A percentile compares a stretch with the other conserved stretches of the same genome.
Conservation (phyloP, 2,888 invertebrate genomes). For the Ceraclea dissimilis region DNA sequence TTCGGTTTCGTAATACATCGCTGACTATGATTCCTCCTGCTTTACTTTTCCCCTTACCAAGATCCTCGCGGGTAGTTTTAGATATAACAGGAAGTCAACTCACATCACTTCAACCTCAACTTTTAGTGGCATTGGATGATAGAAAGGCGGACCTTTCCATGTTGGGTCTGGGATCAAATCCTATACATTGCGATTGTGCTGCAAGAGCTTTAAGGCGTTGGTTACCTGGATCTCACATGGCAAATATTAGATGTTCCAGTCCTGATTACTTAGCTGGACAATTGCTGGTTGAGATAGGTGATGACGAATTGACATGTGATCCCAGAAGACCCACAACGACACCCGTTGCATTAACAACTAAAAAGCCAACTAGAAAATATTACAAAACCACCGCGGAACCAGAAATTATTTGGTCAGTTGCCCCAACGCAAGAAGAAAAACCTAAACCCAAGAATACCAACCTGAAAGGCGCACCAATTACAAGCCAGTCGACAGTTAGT, state of each 20-base stretch:
- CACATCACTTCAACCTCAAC: conserved; percentile 66
- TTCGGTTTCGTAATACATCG: conserved; percentile 77
- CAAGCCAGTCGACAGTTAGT: conserved; percentile 54
- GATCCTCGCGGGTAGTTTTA: conserved; percentile 72
- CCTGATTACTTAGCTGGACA: conserved; percentile 65
- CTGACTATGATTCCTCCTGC: conserved; percentile 71
- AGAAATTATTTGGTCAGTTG: conserved; percentile 83
- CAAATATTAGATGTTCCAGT: conserved; percentile 55
- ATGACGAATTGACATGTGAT: conserved; percentile 77
- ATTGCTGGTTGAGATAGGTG: conserved; percentile 66
- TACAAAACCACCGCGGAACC: conserved; percentile 66
- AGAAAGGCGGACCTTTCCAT: conserved; percentile 67
- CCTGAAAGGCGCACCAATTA: conserved; percentile 51
- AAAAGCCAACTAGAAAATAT: conserved; percentile 44
- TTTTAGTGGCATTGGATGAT: conserved; percentile 75
- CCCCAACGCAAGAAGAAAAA: conserved; percentile 59
- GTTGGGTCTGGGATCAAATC: conserved; percentile 68
- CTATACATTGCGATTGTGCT: conserved; percentile 80
- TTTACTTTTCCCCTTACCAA: conserved; percentile 77
- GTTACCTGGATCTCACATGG: conserved; percentile 59
- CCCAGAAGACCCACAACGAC: conserved; percentile 47
- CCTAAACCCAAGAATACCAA: conserved; percentile 47
- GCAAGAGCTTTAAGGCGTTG: conserved; percentile 72
- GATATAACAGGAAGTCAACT: conserved; percentile 75
- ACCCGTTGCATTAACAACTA: conserved; percentile 37